Evolutionary conservation across 2,888 invertebrate species (phyloP), one percentile per base, ranked within the genome.

Genomic region (Galerucella calmariensis): DNA sequence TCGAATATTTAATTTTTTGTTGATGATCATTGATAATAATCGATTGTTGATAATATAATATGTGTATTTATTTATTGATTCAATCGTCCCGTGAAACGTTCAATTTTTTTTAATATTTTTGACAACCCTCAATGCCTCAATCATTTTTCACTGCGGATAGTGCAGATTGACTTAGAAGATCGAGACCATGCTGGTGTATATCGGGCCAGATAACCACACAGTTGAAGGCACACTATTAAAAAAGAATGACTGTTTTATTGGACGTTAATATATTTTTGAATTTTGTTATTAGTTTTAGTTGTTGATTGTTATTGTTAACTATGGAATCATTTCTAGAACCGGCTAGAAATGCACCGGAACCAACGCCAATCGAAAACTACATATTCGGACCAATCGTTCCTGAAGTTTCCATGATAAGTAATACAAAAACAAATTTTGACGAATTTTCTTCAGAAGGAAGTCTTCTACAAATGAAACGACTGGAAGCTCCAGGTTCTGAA

Each of bases 251-350:
- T 20, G 56, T 62, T 14, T 41, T 2, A 41, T 14, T 62, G 16
- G 62, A 62, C 62, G n/a, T 41, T 16, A 14, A 41, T 2, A 35
- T 3, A 35, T 16, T n/a, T 61, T 62, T 62, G 41, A 62, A 62
- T n/a, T n/a, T 62, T 62, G 41, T 62, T 35, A 56, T 20, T 20
- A 20, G 20, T 20, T 20, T 20, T 56, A 16, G 20, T 56, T 41
- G 16, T 48, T 48, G 5, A 48, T 48, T 48, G 48, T 65, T 46
- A 6, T 46, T 20, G 10, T 46, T 11, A 65, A 67, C 27, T 9
- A 87, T 87, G 87, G 86, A 87, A 82, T 87, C 86, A 1, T 85
- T 87, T 82, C 86, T 84, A 77, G 87, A 87, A 65, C 81, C 82
- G 51, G 86, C 87, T 0, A 82, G 86, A 79, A 81, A 75, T 59